These are phyloP conservation scores for Lochmaea crataegi DNA, from an alignment of 2,888 invertebrate genomes.

Conservation along the genomic window DNA sequence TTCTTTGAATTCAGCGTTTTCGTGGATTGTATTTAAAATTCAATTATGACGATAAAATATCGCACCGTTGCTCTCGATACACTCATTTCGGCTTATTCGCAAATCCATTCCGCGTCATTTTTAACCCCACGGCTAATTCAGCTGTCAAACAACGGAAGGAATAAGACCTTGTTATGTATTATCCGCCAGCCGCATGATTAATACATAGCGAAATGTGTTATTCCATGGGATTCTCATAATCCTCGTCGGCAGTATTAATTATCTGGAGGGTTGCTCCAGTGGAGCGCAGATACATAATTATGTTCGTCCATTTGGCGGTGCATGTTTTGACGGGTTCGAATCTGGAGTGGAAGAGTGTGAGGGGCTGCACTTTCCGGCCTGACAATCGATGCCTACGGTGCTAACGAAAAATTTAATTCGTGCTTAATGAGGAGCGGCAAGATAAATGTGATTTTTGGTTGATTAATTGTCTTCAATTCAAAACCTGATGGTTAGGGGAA, in stretches of 20 bases:
- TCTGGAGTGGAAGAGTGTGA: background rate
- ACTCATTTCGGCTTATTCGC: constrained; percentile 21
- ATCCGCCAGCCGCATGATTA: constrained; percentile 52
- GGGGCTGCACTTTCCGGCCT: constrained; percentile 18
- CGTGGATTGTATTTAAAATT: background rate
- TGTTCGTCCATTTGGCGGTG: constrained; percentile 39
- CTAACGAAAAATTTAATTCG: constrained; percentile 27
- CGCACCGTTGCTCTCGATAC: background rate
- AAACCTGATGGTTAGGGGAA: too few species aligned
- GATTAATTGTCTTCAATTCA: constrained; percentile 8
- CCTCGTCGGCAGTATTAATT: constrained; percentile 46
- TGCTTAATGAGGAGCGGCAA: background rate
- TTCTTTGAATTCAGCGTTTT: background rate
- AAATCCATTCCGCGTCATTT: constrained; percentile 32
- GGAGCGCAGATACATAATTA: constrained; percentile 43
- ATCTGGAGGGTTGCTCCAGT: constrained; percentile 39
- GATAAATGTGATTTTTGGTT: constrained; percentile 3
- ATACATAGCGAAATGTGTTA: constrained; percentile 50
- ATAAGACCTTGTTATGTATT: constrained; percentile 50
- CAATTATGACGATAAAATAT: constrained; percentile 6
- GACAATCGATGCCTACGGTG: constrained; percentile 16
- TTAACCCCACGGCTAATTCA: constrained; percentile 32
- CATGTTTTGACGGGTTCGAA: constrained; percentile 34
- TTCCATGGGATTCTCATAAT: constrained; percentile 44
- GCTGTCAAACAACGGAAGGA: constrained; percentile 35